Evolutionary conservation across 2,888 invertebrate species (phyloP), one percentile per base, ranked within the genome.

Genomic region (Congeria kusceri): DNA sequence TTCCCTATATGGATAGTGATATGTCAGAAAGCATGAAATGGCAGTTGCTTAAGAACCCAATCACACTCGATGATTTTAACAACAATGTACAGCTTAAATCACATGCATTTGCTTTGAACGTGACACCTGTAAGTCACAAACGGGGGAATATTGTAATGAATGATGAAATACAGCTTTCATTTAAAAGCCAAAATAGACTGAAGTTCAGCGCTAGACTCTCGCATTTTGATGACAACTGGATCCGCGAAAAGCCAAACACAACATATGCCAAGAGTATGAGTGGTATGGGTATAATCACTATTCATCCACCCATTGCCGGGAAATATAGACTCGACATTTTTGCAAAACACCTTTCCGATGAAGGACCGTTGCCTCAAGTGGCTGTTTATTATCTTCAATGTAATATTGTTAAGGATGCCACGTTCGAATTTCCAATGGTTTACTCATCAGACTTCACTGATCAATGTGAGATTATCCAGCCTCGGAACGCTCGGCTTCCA

Each of bases 1-100:
- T 87, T 67, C 87, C 88, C 13, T 84, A 80, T n/a, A 74, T 80
- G 70, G 74, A 86, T 28, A 58, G 65, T 7, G 69, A 85, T 28
- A 76, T 84, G 69, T 18, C 18, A 58, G 58, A 58, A 58, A 58
- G 58, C 58, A 23, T 27, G 58, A 58, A 58, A 25, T 58, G 58
- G 58, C 58, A 58, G 28, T 25, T 58, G 5, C 23, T 58, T 15
- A 23, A 23, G 18, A 58, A 58, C 18, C 58, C 9, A 25, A 7
- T 58, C 5, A 4, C 27, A 5, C 58, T 58, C 20, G n/a, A 56
- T 9, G 56, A 56, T 9, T 56, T 56, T 20, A 56, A 56, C 56
- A 56, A 56, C 13, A 56, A 56, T 15, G 25, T 58, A 4, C 25
- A 23, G 18, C 28, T 23, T 5, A 58, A 58, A 25, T 4, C 58